Evolutionary conservation across 92 coral and sea anemone species (phyloP).

Genomic region (Ricordea florida): DNA sequence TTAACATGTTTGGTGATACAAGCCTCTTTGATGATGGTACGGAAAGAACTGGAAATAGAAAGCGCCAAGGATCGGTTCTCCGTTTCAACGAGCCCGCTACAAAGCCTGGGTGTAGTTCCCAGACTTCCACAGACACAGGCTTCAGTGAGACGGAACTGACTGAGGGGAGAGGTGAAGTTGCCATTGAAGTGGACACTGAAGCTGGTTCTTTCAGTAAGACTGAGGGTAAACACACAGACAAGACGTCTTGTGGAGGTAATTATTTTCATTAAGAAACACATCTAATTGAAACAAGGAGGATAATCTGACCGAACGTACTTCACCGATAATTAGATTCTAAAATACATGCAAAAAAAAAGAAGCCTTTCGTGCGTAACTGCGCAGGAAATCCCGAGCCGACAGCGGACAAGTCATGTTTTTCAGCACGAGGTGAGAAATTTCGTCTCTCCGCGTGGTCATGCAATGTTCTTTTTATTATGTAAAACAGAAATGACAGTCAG

Average conservation of each 20-base stretch:
- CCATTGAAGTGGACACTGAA: background rate
- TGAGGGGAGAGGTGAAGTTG: background rate
- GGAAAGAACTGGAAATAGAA: background rate
- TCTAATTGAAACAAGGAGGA: too few species aligned
- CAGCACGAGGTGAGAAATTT: too few species aligned
- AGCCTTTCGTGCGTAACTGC: too few species aligned
- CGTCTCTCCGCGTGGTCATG: too few species aligned
- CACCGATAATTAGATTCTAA: too few species aligned
- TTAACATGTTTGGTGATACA: constrained; percentile 34
- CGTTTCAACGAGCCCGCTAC: background rate
- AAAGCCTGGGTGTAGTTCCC: background rate
- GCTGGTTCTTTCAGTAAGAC: background rate
- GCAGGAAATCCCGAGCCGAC: too few species aligned
- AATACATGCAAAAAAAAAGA: too few species aligned
- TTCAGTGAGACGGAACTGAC: constrained; percentile 11
- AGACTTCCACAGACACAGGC: constrained; percentile 33
- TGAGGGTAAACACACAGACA: background rate
- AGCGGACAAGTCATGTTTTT: too few species aligned
- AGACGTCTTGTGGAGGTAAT: background rate
- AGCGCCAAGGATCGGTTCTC: background rate
- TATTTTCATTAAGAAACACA: background rate
- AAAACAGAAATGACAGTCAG: too few species aligned
- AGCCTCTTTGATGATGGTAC: constrained; percentile 79
- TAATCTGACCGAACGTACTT: too few species aligned
- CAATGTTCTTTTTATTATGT: too few species aligned